Base-by-base conservation (phyloP, 2,113 vertebrate species). In the Podocnemis expansa region DNA sequence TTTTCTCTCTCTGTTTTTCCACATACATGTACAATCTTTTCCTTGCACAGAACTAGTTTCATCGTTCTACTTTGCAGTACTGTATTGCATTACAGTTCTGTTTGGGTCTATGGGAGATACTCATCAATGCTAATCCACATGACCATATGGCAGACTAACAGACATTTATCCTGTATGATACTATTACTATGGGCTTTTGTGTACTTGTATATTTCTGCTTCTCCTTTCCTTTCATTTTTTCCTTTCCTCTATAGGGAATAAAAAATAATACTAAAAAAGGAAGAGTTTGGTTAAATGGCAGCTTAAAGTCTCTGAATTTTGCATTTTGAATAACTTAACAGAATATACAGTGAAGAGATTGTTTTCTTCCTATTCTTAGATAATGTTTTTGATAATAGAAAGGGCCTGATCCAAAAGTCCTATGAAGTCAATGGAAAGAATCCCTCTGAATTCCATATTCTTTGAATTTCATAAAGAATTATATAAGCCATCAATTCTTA, bases 351-450 rank as follows among this genome's bases (percentile, higher is more conserved):
- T 83, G 91, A 87, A 86, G 45, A 82, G 38, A 43, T 60, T 83
- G 75, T 52, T 75, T 75, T 75, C 70, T 27, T 13, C 41, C 38
- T 43, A 43, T 13, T 75, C 56, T 76, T 80, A 87, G 41, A 89
- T 1, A 43, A 85, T 54, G 38, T 94, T 94, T 97, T 84, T 87
- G 31, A 82, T 63, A 85, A 56, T 87, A 87, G 91, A 63, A 55
- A 94, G 88, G 89, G 80, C 73, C 82, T 73, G 88, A 84, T 93
- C 91, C 89, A 97, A 93, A n/a, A 93, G 81, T 76, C 80, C 27
- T 38, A 9, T 80, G 34, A 34, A 0, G 0, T 87, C 93, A 85
- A 94, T 94, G 78, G 82, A 96, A 96, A 91, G 73, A 78, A 41
- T 97, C 45, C 89, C 85, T 80, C 56, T 84, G 80, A 93, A 94